phyloP scores from a whole-genome alignment of 2,888 invertebrate genomes.

The Helleia helle region DNA sequence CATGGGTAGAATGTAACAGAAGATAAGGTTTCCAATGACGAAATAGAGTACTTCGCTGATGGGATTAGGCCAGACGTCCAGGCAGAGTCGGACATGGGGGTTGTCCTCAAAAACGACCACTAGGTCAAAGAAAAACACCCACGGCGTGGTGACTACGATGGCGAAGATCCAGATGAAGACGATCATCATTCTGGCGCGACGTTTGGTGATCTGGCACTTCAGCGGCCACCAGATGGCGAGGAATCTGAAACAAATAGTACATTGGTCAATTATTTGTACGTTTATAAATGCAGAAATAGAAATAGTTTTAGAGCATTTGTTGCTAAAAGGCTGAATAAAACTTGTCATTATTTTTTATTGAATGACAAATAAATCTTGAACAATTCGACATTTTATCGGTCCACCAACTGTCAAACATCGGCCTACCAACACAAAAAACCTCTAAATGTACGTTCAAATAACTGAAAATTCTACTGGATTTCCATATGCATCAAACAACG shows the following conservation, averaged over 20 bases:
- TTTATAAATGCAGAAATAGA: too few relatives aligned
- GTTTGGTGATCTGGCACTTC: conserved; percentile 91
- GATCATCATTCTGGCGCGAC: conserved; percentile 90
- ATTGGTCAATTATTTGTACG: neutral
- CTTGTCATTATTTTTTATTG: too few relatives aligned
- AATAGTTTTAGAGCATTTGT: neutral
- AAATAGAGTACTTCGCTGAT: conserved; percentile 89
- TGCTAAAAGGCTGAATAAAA: too few relatives aligned
- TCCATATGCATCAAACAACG: too few relatives aligned
- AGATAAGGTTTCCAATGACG: conserved; percentile 88
- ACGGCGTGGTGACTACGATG: conserved; percentile 87
- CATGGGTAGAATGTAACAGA: conserved; percentile 94
- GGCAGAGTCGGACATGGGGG: conserved; percentile 83
- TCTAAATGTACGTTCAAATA: too few relatives aligned
- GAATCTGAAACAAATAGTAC: conserved; percentile 91
- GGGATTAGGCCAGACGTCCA: conserved; percentile 90
- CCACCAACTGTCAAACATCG: too few relatives aligned
- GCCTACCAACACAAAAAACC: too few relatives aligned
- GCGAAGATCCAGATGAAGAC: conserved; percentile 93
- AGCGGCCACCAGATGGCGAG: conserved; percentile 96
- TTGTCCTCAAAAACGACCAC: conserved; percentile 82
- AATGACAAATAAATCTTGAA: too few relatives aligned
- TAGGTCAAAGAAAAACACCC: conserved; percentile 92
- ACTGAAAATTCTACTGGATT: too few relatives aligned
- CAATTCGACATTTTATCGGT: too few relatives aligned